phyloP scores from a whole-genome alignment of 2,888 invertebrate species.

The Microplitis deprimator region DNA sequence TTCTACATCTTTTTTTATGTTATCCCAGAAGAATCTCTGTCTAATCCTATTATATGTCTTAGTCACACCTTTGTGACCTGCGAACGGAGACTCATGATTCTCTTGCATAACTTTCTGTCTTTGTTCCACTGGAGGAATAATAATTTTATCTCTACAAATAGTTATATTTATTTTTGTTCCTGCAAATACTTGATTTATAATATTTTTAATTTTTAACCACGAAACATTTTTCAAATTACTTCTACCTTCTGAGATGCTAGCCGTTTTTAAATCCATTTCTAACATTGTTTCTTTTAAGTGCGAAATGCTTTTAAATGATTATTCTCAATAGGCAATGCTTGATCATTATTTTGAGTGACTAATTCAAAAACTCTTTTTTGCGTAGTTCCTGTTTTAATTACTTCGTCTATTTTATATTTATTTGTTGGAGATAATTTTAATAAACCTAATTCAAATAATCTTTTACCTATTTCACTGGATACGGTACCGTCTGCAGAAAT shows the following conservation, averaged over 20 bases:
- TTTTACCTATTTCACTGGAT: neutral
- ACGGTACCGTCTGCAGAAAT: neutral
- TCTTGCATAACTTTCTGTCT: conserved; percentile 25
- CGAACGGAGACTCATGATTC: conserved; percentile 35
- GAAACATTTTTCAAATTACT: conserved; percentile 20
- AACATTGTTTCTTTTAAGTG: conserved; percentile 11
- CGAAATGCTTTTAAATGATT: conserved; percentile 13
- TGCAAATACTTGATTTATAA: conserved; percentile 28
- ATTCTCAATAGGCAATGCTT: conserved; percentile 4
- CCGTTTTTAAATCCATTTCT: conserved; percentile 14
- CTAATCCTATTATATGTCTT: conserved; percentile 21
- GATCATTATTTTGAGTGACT: neutral
- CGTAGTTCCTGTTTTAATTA: conserved; percentile 15
- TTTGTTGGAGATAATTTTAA: neutral
- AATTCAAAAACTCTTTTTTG: neutral
- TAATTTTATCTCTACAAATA: conserved; percentile 34
- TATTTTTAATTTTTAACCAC: conserved; percentile 30
- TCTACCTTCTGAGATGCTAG: conserved; percentile 34
- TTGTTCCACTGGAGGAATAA: conserved; percentile 21
- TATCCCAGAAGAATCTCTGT: conserved; percentile 17
- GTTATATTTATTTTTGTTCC: conserved; percentile 31
- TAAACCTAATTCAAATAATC: neutral
- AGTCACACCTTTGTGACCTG: conserved; percentile 39
- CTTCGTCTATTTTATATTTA: conserved; percentile 19
- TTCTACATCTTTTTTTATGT: conserved; percentile 37